Evolutionary conservation across 2,113 vertebrate genomes (phyloP).

Genomic region (Chloebia gouldiae): DNA sequence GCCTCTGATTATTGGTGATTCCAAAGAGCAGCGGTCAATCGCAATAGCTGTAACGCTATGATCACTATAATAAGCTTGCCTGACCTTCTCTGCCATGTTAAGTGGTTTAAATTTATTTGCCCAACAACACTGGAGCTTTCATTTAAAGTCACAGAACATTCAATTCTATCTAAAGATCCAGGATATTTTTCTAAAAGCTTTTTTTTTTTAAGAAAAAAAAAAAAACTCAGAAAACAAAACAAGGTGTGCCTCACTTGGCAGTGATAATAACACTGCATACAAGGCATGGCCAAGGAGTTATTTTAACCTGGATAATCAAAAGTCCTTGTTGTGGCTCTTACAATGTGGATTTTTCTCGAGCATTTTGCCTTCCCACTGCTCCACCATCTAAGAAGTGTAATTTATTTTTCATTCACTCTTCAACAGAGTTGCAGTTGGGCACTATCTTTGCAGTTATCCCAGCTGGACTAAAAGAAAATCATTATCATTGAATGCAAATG

Average conservation of each 20-base stretch:
- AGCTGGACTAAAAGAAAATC: slow-evolving; percentile 40
- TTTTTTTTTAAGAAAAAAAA: not conserved
- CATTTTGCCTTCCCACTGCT: slow-evolving; percentile 14
- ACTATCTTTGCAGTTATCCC: slow-evolving; percentile 18
- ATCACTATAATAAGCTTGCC: slow-evolving; percentile 88
- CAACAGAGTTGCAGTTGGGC: not conserved
- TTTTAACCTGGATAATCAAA: not conserved
- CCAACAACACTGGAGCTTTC: slow-evolving; percentile 84
- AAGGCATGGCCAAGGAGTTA: not conserved
- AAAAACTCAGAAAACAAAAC: not conserved
- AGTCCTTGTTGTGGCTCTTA: not conserved
- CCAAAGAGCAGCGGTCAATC: slow-evolving; percentile 85
- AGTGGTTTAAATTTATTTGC: slow-evolving; percentile 91
- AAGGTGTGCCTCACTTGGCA: not conserved
- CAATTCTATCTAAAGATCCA: slow-evolving; percentile 74
- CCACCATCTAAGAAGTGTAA: not conserved
- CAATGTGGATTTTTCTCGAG: not conserved
- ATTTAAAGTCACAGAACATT: slow-evolving; percentile 86
- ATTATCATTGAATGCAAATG: slow-evolving; percentile 22
- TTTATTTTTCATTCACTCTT: slow-evolving; percentile 18
- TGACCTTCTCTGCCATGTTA: slow-evolving; percentile 89
- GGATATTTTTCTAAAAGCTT: slow-evolving; percentile 31
- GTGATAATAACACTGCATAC: not conserved
- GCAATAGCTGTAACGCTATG: slow-evolving; percentile 86
- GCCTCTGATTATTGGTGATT: slow-evolving; percentile 89